Evolutionary conservation across 1,140 invertebrate genomes (phyloP).

Genomic region (Wasmannia auropunctata): DNA sequence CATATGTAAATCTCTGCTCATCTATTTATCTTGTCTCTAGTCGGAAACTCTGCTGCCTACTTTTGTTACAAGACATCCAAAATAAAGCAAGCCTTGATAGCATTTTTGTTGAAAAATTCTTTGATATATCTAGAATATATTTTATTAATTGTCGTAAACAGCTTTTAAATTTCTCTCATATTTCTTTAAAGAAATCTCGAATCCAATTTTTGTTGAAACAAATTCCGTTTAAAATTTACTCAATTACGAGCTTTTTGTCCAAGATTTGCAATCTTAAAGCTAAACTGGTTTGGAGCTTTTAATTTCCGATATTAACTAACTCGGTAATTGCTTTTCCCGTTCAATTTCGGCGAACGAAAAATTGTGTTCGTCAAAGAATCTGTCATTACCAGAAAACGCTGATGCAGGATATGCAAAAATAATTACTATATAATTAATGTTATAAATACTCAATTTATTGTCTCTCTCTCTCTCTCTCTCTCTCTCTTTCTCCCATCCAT

Average conservation of each 20-base stretch:
- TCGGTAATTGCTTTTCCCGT: constrained; percentile 37
- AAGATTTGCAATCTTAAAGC: neutral
- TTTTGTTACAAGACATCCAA: neutral
- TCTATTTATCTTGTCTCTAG: neutral
- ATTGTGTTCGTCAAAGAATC: neutral
- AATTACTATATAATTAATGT: neutral
- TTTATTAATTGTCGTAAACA: neutral
- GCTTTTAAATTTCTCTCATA: neutral
- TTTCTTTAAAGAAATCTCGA: neutral
- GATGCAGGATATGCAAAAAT: neutral
- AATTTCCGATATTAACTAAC: constrained; percentile 44
- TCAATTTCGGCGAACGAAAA: constrained; percentile 23
- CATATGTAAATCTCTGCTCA: neutral
- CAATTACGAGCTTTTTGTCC: neutral
- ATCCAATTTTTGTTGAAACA: neutral
- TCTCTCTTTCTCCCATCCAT: neutral
- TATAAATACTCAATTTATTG: neutral
- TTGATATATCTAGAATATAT: neutral
- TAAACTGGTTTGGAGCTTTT: neutral
- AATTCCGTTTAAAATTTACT: neutral
- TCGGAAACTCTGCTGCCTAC: neutral
- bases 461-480: neutral
- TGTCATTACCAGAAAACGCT: constrained; percentile 31
- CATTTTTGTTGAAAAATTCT: neutral
- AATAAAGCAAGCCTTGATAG: neutral